Percentiles rank a stretch among this genome's conserved stretches.
phyloP scores from a whole-genome alignment of 1,140 invertebrate species.

The Babylonia areolata region DNA sequence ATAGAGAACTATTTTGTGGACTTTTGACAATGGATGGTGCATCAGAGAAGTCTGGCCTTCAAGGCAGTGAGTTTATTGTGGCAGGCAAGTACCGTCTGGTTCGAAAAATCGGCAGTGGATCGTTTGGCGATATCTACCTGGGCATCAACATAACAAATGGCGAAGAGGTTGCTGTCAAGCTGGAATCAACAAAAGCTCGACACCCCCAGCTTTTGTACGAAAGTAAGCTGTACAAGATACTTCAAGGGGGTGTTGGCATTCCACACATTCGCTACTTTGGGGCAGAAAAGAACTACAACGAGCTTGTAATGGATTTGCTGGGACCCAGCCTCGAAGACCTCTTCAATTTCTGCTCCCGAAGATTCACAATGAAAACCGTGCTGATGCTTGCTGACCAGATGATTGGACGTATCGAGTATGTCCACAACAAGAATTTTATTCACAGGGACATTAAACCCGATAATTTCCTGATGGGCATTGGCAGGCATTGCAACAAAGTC shows the following conservation, averaged over 20 bases:
- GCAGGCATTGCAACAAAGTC: slow-evolving; percentile 94
- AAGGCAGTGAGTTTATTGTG: slow-evolving; percentile 70
- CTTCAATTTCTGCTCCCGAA: slow-evolving; percentile 75
- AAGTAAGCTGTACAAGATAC: slow-evolving; percentile 89
- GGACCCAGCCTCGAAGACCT: slow-evolving; percentile 77
- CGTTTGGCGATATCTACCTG: slow-evolving; percentile 76
- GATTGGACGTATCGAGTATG: slow-evolving; percentile 93
- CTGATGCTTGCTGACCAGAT: slow-evolving; percentile 76
- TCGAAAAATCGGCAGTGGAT: slow-evolving; percentile 76
- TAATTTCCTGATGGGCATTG: slow-evolving; percentile 88
- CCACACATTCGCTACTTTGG: slow-evolving; percentile 98
- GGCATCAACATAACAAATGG: slow-evolving; percentile 78
- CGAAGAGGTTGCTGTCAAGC: slow-evolving; percentile 97
- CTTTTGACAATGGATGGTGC: slow-evolving; percentile 19
- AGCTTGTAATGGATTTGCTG: slow-evolving; percentile 76
- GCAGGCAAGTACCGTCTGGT: slow-evolving; percentile 74
- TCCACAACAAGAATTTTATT: slow-evolving; percentile 94
- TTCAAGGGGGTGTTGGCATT: slow-evolving; percentile 93
- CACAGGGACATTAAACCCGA: slow-evolving; percentile 79
- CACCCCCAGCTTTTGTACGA: slow-evolving; percentile 98
- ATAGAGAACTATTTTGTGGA: neutral
- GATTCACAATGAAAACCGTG: slow-evolving; percentile 77
- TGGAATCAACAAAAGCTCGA: slow-evolving; percentile 93
- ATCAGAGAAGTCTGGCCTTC: slow-evolving; percentile 39
- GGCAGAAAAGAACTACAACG: slow-evolving; percentile 84